Conservation (phyloP, 92 coral and sea anemone species). For the Desmophyllum pertusum region DNA sequence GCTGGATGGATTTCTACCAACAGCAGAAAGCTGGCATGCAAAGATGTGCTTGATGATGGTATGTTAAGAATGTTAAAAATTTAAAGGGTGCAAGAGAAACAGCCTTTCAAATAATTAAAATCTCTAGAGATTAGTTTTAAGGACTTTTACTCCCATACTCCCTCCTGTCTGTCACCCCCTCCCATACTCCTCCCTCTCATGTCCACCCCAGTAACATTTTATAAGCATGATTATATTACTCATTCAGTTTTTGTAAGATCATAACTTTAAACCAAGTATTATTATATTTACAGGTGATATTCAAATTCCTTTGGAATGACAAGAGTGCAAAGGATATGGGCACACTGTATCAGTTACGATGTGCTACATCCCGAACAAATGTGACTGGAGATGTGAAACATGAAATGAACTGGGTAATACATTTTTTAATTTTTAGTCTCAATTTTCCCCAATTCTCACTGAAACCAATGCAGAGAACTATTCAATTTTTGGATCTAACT, state of each 20-base stretch:
- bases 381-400: constrained; percentile 66
- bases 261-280: background rate
- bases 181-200: too few species aligned
- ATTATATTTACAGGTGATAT: constrained; percentile 24
- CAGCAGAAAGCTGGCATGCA: constrained; percentile 64
- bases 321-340: constrained; percentile 65
- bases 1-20: constrained; percentile 47
- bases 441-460: background rate
- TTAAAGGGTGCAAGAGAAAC: background rate
- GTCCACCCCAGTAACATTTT: too few species aligned
- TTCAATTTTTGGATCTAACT: too few species aligned
- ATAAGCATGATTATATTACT: too few species aligned
- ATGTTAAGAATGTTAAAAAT: background rate
- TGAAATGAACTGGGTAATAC: constrained; percentile 62
- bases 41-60: constrained; percentile 52
- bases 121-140: too few species aligned
- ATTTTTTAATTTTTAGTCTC: background rate
- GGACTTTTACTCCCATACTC: background rate
- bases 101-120: background rate
- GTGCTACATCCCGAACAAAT: constrained; percentile 43
- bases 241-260: too few species aligned
- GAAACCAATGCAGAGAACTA: background rate
- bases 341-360: constrained; percentile 56
- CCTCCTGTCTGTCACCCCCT: too few species aligned
- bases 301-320: constrained; percentile 46